These are phyloP conservation scores for Abscondita cerata DNA, from an alignment of 2,888 invertebrate species.

Conservation along the genomic window DNA sequence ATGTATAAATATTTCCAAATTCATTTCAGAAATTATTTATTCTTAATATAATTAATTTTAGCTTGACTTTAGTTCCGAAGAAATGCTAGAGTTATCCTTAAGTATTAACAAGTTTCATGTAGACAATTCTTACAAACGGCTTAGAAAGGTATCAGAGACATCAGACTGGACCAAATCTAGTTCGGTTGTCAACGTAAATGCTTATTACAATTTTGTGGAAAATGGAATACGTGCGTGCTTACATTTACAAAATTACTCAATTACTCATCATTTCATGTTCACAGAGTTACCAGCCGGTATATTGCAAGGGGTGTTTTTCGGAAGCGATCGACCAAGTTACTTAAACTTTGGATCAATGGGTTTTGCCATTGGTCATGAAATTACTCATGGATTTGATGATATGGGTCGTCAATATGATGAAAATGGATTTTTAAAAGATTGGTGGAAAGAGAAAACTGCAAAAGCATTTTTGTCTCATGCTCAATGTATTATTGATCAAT, in stretches of 20 bases:
- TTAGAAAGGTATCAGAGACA: neutral
- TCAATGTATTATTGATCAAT: slow-evolving; percentile 91
- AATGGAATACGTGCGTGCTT: slow-evolving; percentile 35
- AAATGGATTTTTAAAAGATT: slow-evolving; percentile 14
- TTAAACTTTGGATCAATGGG: slow-evolving; percentile 24
- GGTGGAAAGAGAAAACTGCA: slow-evolving; percentile 21
- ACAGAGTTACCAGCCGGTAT: slow-evolving; percentile 22
- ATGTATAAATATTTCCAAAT: slow-evolving; percentile 56
- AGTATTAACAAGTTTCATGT: neutral
- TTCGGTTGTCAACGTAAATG: slow-evolving; percentile 4
- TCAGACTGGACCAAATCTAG: slow-evolving; percentile 10
- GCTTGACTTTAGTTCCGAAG: neutral
- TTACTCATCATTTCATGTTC: neutral
- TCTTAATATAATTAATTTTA: neutral
- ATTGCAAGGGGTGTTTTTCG: slow-evolving; percentile 21
- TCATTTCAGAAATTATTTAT: no score
- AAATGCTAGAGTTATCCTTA: neutral
- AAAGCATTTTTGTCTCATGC: slow-evolving; percentile 62
- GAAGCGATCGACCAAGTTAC: slow-evolving; percentile 8
- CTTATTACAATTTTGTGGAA: slow-evolving; percentile 7
- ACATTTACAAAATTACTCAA: slow-evolving; percentile 9
- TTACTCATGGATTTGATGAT: slow-evolving; percentile 26
- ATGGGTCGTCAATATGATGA: slow-evolving; percentile 17
- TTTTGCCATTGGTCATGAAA: slow-evolving; percentile 23
- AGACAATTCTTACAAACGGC: slow-evolving; percentile 47